Evolutionary conservation across 2,113 vertebrate genomes (phyloP).

Genomic region (Clupea harengus): DNA sequence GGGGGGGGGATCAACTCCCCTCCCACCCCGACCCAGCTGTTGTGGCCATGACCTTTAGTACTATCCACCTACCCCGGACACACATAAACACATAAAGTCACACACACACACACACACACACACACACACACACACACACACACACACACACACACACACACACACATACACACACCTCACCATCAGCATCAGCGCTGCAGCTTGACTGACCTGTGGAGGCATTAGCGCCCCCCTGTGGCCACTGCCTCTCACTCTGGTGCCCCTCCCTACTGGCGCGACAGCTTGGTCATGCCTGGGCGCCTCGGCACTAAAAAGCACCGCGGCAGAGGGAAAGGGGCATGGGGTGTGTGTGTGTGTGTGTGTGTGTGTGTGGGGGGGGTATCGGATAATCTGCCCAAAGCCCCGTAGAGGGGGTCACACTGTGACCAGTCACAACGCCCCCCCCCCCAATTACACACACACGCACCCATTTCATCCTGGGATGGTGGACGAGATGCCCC

Average conservation of each 20-base stretch:
- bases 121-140: too few species aligned
- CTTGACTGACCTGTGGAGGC: neutral
- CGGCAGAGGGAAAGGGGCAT: too few species aligned
- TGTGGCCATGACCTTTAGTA: too few species aligned
- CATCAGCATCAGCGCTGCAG: neutral
- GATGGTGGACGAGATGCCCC: too few species aligned
- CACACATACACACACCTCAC: neutral
- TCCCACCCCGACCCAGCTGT: too few species aligned
- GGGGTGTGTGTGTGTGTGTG: neutral
- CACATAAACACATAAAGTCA: too few species aligned
- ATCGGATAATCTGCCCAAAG: neutral
- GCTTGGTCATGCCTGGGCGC: neutral
- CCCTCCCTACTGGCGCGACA: neutral
- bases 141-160: neutral
- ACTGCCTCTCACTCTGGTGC: neutral
- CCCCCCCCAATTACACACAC: neutral
- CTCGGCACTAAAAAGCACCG: neutral
- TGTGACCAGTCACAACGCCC: too few species aligned
- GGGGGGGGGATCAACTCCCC: too few species aligned
- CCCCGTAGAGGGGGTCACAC: neutral
- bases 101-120: too few species aligned
- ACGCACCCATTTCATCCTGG: neutral
- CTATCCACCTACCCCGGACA: too few species aligned
- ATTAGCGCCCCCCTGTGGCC: neutral
- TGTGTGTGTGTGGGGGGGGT: neutral